Percentiles rank a stretch among this genome's conserved stretches.
Evolutionary conservation across 2,888 invertebrate genomes (phyloP).

Genomic region (Herminia tarsipennalis): DNA sequence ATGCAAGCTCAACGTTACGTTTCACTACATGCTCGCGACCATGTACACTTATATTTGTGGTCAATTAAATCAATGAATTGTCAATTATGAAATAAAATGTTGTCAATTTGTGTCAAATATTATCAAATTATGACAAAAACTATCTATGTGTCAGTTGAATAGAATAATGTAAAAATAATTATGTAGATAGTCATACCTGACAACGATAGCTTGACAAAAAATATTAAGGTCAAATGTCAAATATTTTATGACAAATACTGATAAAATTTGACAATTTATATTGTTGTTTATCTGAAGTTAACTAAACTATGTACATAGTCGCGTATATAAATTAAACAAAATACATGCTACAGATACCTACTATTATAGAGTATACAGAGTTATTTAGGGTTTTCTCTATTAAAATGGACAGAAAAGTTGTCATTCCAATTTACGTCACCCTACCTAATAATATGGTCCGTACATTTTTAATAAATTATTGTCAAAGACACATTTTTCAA

Average conservation of each 20-base stretch:
- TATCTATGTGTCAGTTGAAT: too few relatives aligned
- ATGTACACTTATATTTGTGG: constrained; percentile 18
- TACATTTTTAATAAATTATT: constrained; percentile 16
- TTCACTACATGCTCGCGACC: constrained; percentile 44
- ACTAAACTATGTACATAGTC: constrained; percentile 19
- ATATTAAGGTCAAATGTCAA: too few relatives aligned
- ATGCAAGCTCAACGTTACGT: constrained; percentile 54
- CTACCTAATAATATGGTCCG: constrained; percentile 32
- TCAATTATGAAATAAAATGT: too few relatives aligned
- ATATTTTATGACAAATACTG: too few relatives aligned
- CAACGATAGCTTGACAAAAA: too few relatives aligned
- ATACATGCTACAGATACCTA: constrained; percentile 50
- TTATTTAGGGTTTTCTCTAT: constrained; percentile 12
- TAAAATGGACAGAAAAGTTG: constrained; percentile 13
- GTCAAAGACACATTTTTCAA: neutral
- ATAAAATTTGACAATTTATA: too few relatives aligned
- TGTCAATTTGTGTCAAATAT: too few relatives aligned
- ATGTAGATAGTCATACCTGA: too few relatives aligned
- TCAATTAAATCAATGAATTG: too few relatives aligned
- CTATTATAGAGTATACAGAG: constrained; percentile 21
- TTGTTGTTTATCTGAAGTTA: too few relatives aligned
- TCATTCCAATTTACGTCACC: constrained; percentile 33
- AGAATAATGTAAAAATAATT: too few relatives aligned
- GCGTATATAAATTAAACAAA: constrained; percentile 26
- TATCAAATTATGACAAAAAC: too few relatives aligned